phyloP scores from a whole-genome alignment of 2,797 vertebrate genomes.

The Enteromius thamalakanensis region DNA sequence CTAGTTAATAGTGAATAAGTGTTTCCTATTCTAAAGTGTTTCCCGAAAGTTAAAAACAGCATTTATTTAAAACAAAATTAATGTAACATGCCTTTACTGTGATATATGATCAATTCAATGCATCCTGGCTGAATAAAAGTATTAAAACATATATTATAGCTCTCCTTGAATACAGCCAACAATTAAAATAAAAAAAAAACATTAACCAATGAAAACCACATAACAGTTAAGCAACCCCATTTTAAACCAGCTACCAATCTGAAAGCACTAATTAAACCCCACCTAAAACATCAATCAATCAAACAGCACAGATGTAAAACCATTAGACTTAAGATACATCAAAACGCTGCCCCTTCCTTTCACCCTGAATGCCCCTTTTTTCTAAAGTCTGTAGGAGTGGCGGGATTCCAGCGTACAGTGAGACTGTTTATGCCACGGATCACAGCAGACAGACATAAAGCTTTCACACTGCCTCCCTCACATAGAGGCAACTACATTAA shows the following conservation, averaged over 20 bases:
- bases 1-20: no score
- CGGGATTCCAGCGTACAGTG: constrained; percentile 24
- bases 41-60: neutral
- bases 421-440: constrained; percentile 46
- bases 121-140: neutral
- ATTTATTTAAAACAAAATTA: no score
- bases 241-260: constrained; percentile 44
- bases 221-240: constrained; percentile 14
- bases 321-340: neutral
- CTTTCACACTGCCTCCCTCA: constrained; percentile 37
- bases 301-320: neutral
- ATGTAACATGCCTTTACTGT: neutral
- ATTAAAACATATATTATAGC: neutral
- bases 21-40: no score
- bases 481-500: constrained; percentile 34
- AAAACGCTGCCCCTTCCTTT: constrained; percentile 7
- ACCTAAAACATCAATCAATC: constrained; percentile 2
- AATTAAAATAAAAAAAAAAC: neutral
- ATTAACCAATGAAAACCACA: constrained; percentile 4
- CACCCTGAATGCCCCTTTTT: constrained; percentile 24
- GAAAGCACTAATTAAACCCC: constrained; percentile 24
- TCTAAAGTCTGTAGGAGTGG: constrained; percentile 10
- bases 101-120: neutral
- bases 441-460: constrained; percentile 48
- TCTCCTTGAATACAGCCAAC: neutral